Base-by-base conservation (phyloP, 2,113 vertebrate species). In the Telmatochromis brachygnathus region DNA sequence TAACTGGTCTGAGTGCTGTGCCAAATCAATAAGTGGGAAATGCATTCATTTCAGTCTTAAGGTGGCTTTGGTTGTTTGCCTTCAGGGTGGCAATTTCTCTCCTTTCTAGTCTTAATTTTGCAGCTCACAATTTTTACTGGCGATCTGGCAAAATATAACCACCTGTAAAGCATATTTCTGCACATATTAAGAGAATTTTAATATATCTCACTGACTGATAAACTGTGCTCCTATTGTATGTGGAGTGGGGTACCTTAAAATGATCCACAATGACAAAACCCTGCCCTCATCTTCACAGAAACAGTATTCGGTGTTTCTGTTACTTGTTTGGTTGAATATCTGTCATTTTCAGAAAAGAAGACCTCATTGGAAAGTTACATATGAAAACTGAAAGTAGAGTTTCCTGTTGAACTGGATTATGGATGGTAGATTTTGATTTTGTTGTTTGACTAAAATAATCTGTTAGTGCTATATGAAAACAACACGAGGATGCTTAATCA, bases 21-120 rank as follows among this genome's bases (percentile, higher is more conserved):
- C 83, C 83, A 84, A 92, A 96, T 96, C 95, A 95, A 96, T 96
- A 96, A 89, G 60, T 93, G 85, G 91, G 89, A 90, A 92, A 93
- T 88, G 85, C 91, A 47, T 80, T 89, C 86, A 77, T 88, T 56
- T 83, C 86, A 81, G 15, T 88, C 91, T 96, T 96, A 96, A 96
- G 95, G 95, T 94, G 94, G 94, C 21, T 81, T 93, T 84, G 51
- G 12, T 12, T 62, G 55, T 56, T 23, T 88, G 13, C 37, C 55
- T 89, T 30, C 19, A 11, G 10, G 19, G 85, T 28, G 13, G 26
- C 13, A 11, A n/a, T 82, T 93, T 47, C 42, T 85, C 12, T 35
- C 23, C 35, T 21, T 15, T 77, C 5, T 51, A 17, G 7, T 58
- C 17, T 37, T 80, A 2, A n/a, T 79, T 80, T 56, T 80, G 19